phyloP scores from a whole-genome alignment of 2,888 invertebrate species.

The Protonemura montana region DNA sequence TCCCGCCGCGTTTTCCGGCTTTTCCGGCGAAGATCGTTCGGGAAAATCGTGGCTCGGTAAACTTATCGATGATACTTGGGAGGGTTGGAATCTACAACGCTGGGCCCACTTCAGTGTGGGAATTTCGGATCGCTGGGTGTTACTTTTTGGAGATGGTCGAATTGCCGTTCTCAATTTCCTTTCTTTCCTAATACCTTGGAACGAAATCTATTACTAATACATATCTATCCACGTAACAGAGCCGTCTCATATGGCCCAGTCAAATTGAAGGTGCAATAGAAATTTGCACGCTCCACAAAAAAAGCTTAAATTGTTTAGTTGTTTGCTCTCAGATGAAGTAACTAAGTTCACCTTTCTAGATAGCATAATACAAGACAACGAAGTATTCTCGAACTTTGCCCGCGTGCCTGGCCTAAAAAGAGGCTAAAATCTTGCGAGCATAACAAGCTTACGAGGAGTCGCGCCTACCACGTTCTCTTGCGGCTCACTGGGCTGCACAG shows the following conservation, averaged over 20 bases:
- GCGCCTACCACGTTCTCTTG: background rate
- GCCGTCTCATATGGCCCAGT: no score
- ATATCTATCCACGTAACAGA: no score
- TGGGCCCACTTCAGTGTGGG: no score
- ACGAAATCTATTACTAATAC: no score
- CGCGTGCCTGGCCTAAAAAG: background rate
- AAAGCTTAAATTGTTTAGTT: background rate
- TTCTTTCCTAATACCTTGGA: no score
- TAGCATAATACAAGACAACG: background rate
- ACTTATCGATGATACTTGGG: no score
- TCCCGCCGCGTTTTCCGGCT: background rate
- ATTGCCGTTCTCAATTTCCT: no score
- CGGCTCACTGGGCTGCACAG: conserved; percentile 15
- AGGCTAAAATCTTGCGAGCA: conserved; percentile 7
- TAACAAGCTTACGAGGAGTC: background rate
- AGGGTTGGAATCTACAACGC: no score
- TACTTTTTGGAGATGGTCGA: no score
- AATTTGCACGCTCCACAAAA: background rate
- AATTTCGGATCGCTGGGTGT: no score
- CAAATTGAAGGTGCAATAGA: background rate
- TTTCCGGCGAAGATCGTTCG: background rate
- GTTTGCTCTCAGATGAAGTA: background rate
- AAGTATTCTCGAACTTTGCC: background rate
- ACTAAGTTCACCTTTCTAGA: background rate
- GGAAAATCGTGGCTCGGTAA: background rate